phyloP scores from a whole-genome alignment of 2,888 invertebrate genomes.

The Cephus sareptanus region DNA sequence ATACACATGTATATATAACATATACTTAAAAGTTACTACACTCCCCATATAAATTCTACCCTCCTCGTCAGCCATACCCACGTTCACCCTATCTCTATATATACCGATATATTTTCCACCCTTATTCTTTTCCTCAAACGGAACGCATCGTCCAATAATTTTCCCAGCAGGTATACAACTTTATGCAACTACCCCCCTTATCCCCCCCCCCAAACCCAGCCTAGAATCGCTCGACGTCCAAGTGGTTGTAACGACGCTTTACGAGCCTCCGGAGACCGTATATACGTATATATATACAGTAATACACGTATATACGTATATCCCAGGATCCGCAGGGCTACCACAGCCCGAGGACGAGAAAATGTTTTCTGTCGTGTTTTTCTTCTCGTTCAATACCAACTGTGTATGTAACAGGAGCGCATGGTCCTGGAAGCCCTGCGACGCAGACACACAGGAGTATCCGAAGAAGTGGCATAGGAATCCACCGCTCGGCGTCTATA shows the following conservation, averaged over 20 bases:
- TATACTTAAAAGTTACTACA: background rate
- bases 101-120: background rate
- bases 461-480: background rate
- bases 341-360: background rate
- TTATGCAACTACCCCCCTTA: background rate
- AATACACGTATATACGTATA: background rate
- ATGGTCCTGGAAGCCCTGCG: background rate
- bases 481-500: background rate
- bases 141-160: background rate
- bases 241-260: background rate
- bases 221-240: background rate
- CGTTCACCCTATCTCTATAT: background rate
- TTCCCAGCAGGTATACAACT: background rate
- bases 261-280: background rate
- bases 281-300: background rate
- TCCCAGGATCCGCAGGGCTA: background rate
- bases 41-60: background rate
- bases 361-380: slow-evolving; percentile 1
- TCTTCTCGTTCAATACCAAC: slow-evolving; percentile 4
- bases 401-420: background rate
- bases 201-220: no score
- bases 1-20: background rate
- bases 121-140: background rate
- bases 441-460: background rate
- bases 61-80: background rate